Evolutionary conservation across 2,888 invertebrate genomes (phyloP), one percentile per base, ranked within the genome.

Genomic region (Alsophila aescularia): DNA sequence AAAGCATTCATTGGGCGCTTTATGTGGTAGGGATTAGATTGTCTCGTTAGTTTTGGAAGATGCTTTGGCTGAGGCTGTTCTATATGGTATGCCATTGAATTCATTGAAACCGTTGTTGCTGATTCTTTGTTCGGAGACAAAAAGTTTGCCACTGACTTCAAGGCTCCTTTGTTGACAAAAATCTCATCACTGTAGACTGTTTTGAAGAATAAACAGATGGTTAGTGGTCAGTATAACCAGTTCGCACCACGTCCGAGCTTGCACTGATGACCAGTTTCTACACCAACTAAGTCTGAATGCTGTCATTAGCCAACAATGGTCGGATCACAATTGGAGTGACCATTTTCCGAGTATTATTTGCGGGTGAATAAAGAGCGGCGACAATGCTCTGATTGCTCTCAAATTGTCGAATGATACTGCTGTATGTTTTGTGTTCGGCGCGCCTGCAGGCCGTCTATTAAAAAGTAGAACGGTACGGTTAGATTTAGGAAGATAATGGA

Each of bases 1-100:
- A 98, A 98, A 0, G 98, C 98, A 86, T 99, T 99, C 98, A 99
- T 99, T 10, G 98, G 98, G 66, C 98, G 92, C 81, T 98, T 99
- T 72, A 98, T 98, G 83, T 98, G 97, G 53, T 87, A 90, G 0
- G 90, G 88, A 41, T 88, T 90, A 0, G 85, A 71, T 12, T 96
- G 95, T 62, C 96, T 94, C 35, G 88, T 72, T 40, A 85, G 50
- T 62, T 88, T 88, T 15, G 77, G 72, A 13, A 72, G 62, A 21
- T 78, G 75, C 65, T 86, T 85, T n/a, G 72, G 21, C 16, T 50
- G 48, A 13, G 72, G 57, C 12, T 74, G 67, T n/a, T 86, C 83
- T 52, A 86, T 60, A 63, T 79, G 81, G 62, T 83, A 90, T 60
- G 86, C 83, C 87, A 90, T 90, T 62, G 66, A 70, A 45, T 24